Conservation (phyloP, 2,797 vertebrate genomes). For the Huso huso region DNA sequence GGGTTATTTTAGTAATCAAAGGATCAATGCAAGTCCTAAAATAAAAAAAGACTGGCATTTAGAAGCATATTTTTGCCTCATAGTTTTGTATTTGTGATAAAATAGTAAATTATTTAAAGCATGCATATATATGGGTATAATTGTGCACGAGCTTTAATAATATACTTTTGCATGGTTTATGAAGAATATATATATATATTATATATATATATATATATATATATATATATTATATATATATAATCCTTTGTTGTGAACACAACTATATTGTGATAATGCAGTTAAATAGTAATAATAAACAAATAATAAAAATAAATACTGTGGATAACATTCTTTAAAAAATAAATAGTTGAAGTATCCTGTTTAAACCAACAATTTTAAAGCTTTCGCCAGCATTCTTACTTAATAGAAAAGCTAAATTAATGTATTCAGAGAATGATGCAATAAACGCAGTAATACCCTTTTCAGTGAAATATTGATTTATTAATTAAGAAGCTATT, state of each 20-base stretch:
- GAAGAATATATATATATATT: too few species aligned
- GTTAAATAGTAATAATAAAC: too few species aligned
- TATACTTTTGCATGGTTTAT: slow-evolving; percentile 8
- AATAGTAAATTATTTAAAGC: too few species aligned
- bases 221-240: too few species aligned
- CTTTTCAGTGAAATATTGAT: slow-evolving; percentile 61
- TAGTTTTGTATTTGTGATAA: too few species aligned
- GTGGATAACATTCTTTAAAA: slow-evolving; percentile 16
- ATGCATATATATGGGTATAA: too few species aligned
- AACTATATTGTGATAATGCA: too few species aligned
- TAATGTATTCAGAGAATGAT: slow-evolving; percentile 40
- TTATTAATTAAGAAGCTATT: slow-evolving; percentile 59
- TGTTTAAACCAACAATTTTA: slow-evolving; percentile 38
- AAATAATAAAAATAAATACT: too few species aligned
- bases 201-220: too few species aligned
- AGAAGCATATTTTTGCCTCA: too few species aligned
- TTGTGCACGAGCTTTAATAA: slow-evolving; percentile 2
- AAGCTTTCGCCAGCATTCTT: slow-evolving; percentile 47
- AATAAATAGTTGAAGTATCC: slow-evolving; percentile 17
- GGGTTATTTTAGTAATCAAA: slow-evolving; percentile 57
- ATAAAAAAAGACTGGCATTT: too few species aligned
- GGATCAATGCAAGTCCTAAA: slow-evolving; percentile 28
- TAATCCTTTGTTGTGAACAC: too few species aligned
- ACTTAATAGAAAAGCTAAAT: slow-evolving; percentile 47
- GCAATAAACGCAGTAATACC: slow-evolving; percentile 55